Conservation (phyloP, 2,888 invertebrate genomes). For the Yponomeuta plumbellus region DNA sequence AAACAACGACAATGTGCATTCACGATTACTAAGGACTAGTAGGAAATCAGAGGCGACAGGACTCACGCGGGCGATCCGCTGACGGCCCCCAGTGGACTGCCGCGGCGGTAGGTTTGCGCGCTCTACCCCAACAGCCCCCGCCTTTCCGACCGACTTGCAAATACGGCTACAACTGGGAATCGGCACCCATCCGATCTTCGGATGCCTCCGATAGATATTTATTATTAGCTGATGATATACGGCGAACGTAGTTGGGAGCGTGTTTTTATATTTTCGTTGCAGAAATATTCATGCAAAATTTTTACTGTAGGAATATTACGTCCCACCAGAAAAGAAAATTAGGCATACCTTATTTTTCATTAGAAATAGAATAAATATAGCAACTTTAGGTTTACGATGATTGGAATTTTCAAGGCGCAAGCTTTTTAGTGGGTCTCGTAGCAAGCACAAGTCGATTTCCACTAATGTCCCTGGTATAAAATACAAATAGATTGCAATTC, state of each 20-base stretch:
- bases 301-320: not conserved
- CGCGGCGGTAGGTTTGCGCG: constrained; percentile 36
- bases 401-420: not conserved
- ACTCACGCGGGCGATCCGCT: constrained; percentile 50
- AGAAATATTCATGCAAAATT: not conserved
- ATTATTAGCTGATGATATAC: constrained; percentile 11
- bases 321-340: not conserved
- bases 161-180: constrained; percentile 32
- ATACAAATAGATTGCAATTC: not conserved
- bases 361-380: no score
- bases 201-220: constrained; percentile 6
- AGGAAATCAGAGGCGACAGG: constrained; percentile 23
- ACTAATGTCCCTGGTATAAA: not conserved
- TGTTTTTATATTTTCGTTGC: not conserved
- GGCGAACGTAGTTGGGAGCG: not conserved
- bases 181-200: not conserved
- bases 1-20: constrained; percentile 10
- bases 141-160: constrained; percentile 53
- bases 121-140: constrained; percentile 60
- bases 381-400: not conserved
- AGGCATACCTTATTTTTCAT: no score
- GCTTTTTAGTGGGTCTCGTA: not conserved
- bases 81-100: constrained; percentile 65
- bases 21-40: not conserved
- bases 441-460: not conserved